Conservation (phyloP, 1,140 invertebrate species). For the Adelges cooleyi region DNA sequence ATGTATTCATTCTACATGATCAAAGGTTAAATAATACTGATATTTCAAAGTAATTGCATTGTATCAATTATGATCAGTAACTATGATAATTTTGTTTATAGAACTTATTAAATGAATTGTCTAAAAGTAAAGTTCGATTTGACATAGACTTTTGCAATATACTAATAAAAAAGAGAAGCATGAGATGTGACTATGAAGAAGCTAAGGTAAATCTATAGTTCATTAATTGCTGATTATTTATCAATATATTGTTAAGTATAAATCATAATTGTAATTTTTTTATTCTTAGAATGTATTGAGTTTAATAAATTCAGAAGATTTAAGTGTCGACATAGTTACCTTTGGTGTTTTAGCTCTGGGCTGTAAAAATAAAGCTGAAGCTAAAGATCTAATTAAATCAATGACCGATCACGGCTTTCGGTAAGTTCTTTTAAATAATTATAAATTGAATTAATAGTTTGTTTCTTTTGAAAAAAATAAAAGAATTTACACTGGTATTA, state of each 20-base stretch:
- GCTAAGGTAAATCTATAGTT: conserved; percentile 48
- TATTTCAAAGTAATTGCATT: too few relatives aligned
- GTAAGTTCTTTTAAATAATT: conserved; percentile 38
- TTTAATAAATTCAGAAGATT: conserved; percentile 46
- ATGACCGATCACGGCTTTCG: conserved; percentile 54
- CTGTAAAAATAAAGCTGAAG: conserved; percentile 50
- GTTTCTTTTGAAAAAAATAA: too few relatives aligned
- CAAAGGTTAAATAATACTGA: too few relatives aligned
- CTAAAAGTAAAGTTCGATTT: conserved; percentile 45
- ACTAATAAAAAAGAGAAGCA: conserved; percentile 65
- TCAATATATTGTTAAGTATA: background rate
- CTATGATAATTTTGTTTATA: conserved; percentile 33
- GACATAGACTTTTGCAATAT: conserved; percentile 78
- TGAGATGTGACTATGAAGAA: conserved; percentile 49
- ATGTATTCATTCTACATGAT: too few relatives aligned
- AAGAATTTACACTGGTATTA: too few relatives aligned
- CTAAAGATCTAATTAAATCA: conserved; percentile 49
- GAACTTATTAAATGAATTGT: conserved; percentile 49
- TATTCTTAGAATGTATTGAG: conserved; percentile 46
- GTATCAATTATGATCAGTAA: too few relatives aligned
- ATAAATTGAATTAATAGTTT: too few relatives aligned
- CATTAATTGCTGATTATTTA: background rate
- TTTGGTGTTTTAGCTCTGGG: conserved; percentile 73
- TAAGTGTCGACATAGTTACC: conserved; percentile 64
- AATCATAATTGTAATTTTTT: background rate